phyloP scores from a whole-genome alignment of 2,888 invertebrate genomes.

The Eupithecia exiguata region DNA sequence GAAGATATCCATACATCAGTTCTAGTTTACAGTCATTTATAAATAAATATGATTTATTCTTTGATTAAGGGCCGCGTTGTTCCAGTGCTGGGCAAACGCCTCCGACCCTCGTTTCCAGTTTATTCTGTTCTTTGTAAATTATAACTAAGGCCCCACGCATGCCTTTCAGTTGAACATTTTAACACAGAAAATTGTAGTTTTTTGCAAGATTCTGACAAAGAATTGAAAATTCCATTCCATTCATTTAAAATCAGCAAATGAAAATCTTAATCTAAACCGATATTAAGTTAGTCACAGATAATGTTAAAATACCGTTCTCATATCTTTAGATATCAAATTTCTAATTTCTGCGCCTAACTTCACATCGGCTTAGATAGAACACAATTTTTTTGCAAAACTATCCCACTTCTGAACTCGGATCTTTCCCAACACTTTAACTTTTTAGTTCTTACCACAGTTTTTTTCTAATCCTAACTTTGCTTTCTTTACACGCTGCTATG shows the following conservation, averaged over 20 bases:
- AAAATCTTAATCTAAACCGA: not conserved
- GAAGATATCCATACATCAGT: no score
- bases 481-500: slow-evolving; percentile 71
- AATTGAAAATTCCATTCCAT: not conserved
- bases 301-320: not conserved
- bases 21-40: no score
- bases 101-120: not conserved
- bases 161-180: not conserved
- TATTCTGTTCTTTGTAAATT: not conserved
- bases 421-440: slow-evolving; percentile 16
- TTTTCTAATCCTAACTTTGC: slow-evolving; percentile 48
- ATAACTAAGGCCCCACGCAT: not conserved
- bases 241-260: not conserved
- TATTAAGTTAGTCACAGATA: not conserved
- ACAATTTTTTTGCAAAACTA: no score
- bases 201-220: not conserved
- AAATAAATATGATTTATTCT: no score
- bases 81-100: not conserved
- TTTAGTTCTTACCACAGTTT: slow-evolving; percentile 16
- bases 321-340: no score
- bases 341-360: not conserved
- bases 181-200: not conserved
- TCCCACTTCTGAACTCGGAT: not conserved
- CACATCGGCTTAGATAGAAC: not conserved
- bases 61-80: not conserved